A percentile compares a stretch with the other conserved stretches of the same genome.
Conservation (phyloP, 1,140 invertebrate genomes). For the Tetramorium parvispinum region DNA sequence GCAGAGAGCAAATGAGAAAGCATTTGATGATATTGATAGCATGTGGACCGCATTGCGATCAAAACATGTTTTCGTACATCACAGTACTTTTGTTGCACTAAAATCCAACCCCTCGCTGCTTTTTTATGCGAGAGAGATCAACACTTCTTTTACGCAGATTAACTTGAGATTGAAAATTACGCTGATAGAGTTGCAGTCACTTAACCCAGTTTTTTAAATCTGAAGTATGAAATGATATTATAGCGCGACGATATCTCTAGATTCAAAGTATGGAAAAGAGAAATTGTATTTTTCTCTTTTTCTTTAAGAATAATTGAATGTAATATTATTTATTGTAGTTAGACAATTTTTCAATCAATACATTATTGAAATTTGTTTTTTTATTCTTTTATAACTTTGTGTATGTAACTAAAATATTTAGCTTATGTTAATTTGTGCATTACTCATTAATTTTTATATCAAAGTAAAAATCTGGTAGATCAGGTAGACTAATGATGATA, state of each 20-base stretch:
- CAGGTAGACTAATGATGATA: too few relatives aligned
- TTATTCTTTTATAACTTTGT: background rate
- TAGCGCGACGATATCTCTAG: background rate
- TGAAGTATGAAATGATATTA: background rate
- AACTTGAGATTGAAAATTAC: background rate
- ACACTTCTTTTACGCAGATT: background rate
- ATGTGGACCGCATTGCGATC: conserved; percentile 28
- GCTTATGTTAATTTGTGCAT: background rate
- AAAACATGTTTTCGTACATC: conserved; percentile 70
- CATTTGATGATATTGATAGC: conserved; percentile 55
- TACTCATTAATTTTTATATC: background rate
- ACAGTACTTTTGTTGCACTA: background rate
- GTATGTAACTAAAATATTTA: background rate
- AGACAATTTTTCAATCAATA: too few relatives aligned
- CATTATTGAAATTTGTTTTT: background rate
- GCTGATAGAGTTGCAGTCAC: background rate
- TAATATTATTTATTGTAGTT: background rate
- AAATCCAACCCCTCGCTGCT: background rate
- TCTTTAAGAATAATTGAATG: background rate
- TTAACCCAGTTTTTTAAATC: background rate
- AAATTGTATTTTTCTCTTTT: too few relatives aligned
- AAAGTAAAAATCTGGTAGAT: background rate
- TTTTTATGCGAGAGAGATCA: background rate
- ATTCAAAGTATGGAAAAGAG: background rate
- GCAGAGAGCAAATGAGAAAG: conserved; percentile 47